Base-by-base conservation (phyloP, 2,113 vertebrate genomes). In the Saiga tatarica region DNA sequence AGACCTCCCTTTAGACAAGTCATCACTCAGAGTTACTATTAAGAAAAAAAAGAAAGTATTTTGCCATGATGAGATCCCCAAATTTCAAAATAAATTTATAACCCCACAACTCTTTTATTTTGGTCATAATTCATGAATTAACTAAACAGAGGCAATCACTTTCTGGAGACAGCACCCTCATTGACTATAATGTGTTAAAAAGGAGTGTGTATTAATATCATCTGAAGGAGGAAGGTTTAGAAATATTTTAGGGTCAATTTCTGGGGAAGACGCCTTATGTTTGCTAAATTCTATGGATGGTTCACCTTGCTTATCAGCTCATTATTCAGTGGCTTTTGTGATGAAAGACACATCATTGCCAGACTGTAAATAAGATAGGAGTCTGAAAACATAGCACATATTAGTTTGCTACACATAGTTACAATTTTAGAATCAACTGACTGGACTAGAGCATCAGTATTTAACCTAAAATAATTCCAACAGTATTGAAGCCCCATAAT, bases 121-220 rank as follows among this genome's bases (percentile, higher is more conserved):
- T 87, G 10, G 15, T 53, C 13, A 67, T 57, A 26, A 53, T 14
- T 4, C 25, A 55, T 16, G 13, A 26, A 53, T 0, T 74, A 6
- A 11, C 14, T 15, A 7, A 36, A 14, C 10, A 3, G 19, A 86
- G 30, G 76, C 30, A 9, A 71, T 36, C 0, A 3, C 13, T 92
- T 79, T n/a, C 26, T 39, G 59, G 45, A 57, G n/a, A 19, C 10
- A 86, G 13, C 30, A 21, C n/a, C 0, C 23, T 89, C 6, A 39
- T 15, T 52, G 50, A 45, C 1, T 25, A 81, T 59, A 81, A 53
- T 53, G 8, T 3, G 0, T 71, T 36, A 23, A 42, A 89, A 9
- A 23, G 8, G 10, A 28, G 0, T 13, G 0, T 50, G 4, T 26
- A 1, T 1, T 36, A 25, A 1, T 3, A 25, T 1, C 2, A 39